Conservation (phyloP, 2,888 invertebrate species). For the Leptinotarsa rubiginosa region DNA sequence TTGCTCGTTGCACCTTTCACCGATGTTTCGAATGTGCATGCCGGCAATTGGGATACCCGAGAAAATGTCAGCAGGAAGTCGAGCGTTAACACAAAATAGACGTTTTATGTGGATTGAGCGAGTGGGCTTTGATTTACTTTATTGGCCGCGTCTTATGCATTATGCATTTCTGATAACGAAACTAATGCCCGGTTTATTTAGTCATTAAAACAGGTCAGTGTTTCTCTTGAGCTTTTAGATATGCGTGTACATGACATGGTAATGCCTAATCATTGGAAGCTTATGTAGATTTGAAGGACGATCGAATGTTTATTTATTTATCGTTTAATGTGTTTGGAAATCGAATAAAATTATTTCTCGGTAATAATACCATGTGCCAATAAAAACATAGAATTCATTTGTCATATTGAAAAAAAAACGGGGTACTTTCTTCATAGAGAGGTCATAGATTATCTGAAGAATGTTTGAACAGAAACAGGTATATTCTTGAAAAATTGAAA, state of each 20-base stretch:
- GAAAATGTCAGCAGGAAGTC: constrained; percentile 31
- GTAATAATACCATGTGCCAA: background rate
- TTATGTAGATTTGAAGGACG: background rate
- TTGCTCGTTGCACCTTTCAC: constrained; percentile 21
- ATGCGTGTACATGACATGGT: background rate
- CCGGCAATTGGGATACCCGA: constrained; percentile 24
- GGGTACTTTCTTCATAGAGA: no score
- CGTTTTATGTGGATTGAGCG: constrained; percentile 36
- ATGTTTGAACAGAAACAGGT: no score
- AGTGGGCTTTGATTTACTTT: constrained; percentile 41
- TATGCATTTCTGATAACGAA: constrained; percentile 36
- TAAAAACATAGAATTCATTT: no score
- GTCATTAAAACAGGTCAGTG: constrained; percentile 9
- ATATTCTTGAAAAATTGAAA: no score
- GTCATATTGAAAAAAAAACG: no score
- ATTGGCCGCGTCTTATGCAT: constrained; percentile 32
- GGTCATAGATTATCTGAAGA: no score
- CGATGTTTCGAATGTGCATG: constrained; percentile 17
- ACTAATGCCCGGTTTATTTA: constrained; percentile 21
- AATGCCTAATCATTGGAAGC: background rate
- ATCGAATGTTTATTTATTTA: background rate
- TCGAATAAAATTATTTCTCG: background rate
- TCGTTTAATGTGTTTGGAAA: background rate
- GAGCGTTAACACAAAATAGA: constrained; percentile 35
- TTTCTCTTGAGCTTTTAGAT: background rate